phyloP scores from a whole-genome alignment of 2,113 vertebrate genomes.

The Malurus cyaneus region DNA sequence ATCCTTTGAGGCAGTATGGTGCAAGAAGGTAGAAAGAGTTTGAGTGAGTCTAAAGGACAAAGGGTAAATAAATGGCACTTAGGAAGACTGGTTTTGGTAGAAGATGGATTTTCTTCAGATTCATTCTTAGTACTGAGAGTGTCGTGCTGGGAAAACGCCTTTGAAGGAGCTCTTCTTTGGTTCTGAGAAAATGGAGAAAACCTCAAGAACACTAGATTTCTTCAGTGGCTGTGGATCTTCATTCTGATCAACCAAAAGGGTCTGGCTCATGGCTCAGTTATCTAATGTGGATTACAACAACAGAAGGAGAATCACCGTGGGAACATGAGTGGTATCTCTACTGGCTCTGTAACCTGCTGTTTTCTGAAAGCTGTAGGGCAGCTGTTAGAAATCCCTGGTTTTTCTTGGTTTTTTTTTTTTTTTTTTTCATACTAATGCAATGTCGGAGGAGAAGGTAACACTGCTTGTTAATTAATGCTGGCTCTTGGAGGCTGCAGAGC shows the following conservation, averaged over 20 bases:
- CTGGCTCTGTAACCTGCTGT: background rate
- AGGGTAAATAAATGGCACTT: background rate
- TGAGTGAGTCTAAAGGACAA: background rate
- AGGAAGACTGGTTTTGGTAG: background rate
- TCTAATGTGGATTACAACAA: background rate
- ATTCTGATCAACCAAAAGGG: background rate
- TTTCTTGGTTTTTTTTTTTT: background rate
- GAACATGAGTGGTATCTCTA: background rate
- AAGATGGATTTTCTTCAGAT: background rate
- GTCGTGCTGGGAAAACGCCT: accelerated
- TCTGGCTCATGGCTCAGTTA: background rate
- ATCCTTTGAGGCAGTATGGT: background rate
- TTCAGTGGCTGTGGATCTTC: background rate
- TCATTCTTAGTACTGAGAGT: background rate
- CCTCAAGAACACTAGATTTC: background rate
- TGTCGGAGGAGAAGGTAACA: background rate
- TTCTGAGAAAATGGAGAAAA: background rate
- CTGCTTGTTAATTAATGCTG: background rate
- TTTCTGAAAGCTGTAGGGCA: background rate
- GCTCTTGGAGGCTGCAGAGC: background rate
- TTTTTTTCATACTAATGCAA: background rate
- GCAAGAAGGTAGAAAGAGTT: background rate
- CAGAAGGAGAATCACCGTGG: background rate
- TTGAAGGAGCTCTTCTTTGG: background rate
- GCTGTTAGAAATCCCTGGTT: background rate